Evolutionary conservation across 2,113 vertebrate genomes (phyloP), one percentile per base, ranked within the genome.

Genomic region (Tyrannus savana): DNA sequence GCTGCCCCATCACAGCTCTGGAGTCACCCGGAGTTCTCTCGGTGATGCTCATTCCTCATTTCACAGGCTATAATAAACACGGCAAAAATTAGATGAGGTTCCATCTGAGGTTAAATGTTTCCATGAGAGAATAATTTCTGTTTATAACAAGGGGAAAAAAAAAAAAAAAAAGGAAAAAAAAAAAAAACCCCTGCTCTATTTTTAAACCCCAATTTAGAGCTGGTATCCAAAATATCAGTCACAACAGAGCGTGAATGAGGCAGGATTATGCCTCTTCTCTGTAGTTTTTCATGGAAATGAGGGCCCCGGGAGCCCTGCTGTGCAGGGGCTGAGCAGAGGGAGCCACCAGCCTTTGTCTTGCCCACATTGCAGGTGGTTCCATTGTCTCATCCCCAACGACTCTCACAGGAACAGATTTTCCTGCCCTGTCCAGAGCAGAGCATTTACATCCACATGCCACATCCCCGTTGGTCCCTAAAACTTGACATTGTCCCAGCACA

Each of bases 21-120:
- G 41, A 84, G 90, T 88, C 75, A 31, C 28, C 71, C 44, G 22
- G 89, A 92, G 41, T 62, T 79, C 49, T 89, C 84, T 50, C 92
- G 84, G 90, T 39, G 91, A 88, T 78, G 73, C 77, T 90, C 92
- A 89, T 87, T 95, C 92, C 60, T 94, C 39, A 79, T 93, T 93
- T 91, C 92, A 89, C 86, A 89, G 92, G 86, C 95, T 95, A 89
- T 84, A 95, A 95, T 96, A 96, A 96, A 95, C 90, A 90, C 69
- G 73, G 94, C 92, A 96, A 96, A 97, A 96, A 94, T 96, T 78
- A 94, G 86, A 94, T 50, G 80, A 89, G 93, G 95, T 87, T 95
- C 93, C 83, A 69, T 93, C 74, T 93, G 94, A 97, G 96, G 96
- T 96, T 92, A 96, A 94, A 93, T 94, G 75, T 96, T 96, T 97